phyloP scores from a whole-genome alignment of 2,797 vertebrate genomes.

The Epinephelus awoara region DNA sequence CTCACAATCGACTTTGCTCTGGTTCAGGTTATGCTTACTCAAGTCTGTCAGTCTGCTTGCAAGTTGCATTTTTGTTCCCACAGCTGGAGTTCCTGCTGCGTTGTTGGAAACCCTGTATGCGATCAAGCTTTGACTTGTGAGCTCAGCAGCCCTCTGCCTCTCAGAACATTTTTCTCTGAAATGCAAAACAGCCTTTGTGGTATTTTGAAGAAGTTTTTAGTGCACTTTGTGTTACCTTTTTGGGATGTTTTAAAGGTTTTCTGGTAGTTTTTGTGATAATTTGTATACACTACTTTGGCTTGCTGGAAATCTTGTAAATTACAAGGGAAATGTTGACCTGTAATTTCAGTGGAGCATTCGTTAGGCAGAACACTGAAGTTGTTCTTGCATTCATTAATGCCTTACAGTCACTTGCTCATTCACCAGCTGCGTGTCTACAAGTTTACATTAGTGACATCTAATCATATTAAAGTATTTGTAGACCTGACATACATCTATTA shows the following conservation, averaged over 20 bases:
- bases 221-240: slow-evolving; percentile 55
- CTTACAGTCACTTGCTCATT: background rate
- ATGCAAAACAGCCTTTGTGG: slow-evolving; percentile 59
- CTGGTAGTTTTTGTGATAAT: slow-evolving; percentile 15
- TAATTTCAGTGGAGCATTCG: background rate
- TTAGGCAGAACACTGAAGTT: background rate
- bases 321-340: background rate
- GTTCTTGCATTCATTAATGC: background rate
- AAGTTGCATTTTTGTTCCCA: slow-evolving; percentile 43
- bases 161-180: slow-evolving; percentile 58
- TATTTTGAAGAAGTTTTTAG: slow-evolving; percentile 47
- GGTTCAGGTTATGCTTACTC: slow-evolving; percentile 36
- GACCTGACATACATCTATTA: too few relatives aligned
- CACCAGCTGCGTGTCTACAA: background rate
- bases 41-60: slow-evolving; percentile 35
- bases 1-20: slow-evolving; percentile 39
- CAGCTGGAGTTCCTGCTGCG: slow-evolving; percentile 56
- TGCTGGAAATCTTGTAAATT: background rate
- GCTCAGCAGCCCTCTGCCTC: slow-evolving; percentile 43
- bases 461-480: background rate
- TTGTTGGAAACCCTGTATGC: slow-evolving; percentile 48
- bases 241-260: slow-evolving; percentile 15
- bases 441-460: background rate
- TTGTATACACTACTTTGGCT: slow-evolving; percentile 1
- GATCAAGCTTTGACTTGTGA: slow-evolving; percentile 48